A percentile compares a stretch with the other conserved stretches of the same genome.
Evolutionary conservation across 2,113 vertebrate genomes (phyloP).

Genomic region (Corythornis madagascariensis): DNA sequence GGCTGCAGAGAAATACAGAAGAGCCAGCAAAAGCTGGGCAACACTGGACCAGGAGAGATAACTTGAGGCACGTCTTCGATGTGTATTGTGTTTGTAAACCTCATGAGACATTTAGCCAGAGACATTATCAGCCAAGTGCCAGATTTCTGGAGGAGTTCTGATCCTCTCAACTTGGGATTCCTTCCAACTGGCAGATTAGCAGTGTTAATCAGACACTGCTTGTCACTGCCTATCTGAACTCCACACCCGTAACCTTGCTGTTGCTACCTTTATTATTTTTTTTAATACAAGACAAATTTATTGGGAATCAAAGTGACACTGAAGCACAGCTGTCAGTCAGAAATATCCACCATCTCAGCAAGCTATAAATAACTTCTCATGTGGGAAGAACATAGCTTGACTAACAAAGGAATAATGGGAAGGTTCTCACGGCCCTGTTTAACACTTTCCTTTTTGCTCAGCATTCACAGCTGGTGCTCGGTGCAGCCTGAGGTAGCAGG

Average conservation of each 20-base stretch:
- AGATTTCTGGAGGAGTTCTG: constrained; percentile 64
- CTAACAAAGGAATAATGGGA: neutral
- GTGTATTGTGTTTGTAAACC: neutral
- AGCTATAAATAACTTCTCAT: constrained; percentile 25
- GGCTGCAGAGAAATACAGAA: constrained; percentile 30
- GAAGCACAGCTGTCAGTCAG: constrained; percentile 50
- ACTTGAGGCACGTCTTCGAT: neutral
- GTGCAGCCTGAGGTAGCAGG: neutral
- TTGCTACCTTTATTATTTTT: constrained; percentile 51
- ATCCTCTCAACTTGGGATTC: constrained; percentile 55
- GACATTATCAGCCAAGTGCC: constrained; percentile 66
- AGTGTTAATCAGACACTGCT: constrained; percentile 49
- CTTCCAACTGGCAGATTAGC: constrained; percentile 63
- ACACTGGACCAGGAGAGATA: constrained; percentile 30
- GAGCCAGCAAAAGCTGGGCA: constrained; percentile 52
- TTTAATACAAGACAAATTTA: constrained; percentile 51
- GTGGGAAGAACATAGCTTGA: neutral
- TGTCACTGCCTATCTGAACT: constrained; percentile 57
- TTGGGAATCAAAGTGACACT: neutral
- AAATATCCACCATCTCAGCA: constrained; percentile 15
- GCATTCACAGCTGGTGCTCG: neutral
- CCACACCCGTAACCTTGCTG: neutral
- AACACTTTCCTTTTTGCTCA: neutral
- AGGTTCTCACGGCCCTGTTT: neutral
- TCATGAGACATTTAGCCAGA: constrained; percentile 36